Percentiles rank a stretch among this genome's conserved stretches.
Conservation (phyloP, 2,888 invertebrate genomes). For the Eristalis intricaria region DNA sequence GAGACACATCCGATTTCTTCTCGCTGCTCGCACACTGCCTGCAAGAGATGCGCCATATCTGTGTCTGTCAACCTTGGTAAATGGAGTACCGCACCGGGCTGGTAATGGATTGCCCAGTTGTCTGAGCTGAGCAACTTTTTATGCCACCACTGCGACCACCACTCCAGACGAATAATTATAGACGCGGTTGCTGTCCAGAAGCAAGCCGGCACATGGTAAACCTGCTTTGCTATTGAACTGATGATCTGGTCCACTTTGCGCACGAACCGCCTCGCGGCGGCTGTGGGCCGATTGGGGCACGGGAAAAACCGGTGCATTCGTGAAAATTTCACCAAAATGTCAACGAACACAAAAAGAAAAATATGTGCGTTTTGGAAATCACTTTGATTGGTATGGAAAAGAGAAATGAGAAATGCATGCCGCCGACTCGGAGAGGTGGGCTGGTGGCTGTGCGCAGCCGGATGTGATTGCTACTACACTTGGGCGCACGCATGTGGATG, state of each 20-base stretch:
- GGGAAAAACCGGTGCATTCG: conserved; percentile 16
- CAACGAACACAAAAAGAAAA: background rate
- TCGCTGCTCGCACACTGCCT: conserved; percentile 21
- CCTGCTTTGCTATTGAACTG: conserved; percentile 50
- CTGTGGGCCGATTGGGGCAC: background rate
- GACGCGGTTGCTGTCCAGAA: conserved; percentile 27
- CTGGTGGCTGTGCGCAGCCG: conserved; percentile 37
- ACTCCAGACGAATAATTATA: conserved; percentile 60
- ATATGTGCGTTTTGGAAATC: conserved; percentile 45
- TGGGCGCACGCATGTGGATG: background rate
- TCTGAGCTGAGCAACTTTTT: conserved; percentile 47
- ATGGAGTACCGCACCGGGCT: conserved; percentile 29
- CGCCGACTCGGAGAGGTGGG: background rate
- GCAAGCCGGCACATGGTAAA: conserved; percentile 31
- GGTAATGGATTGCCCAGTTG: conserved; percentile 47
- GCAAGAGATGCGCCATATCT: conserved; percentile 26
- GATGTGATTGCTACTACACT: conserved; percentile 14
- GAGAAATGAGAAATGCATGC: conserved; percentile 8
- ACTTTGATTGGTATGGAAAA: conserved; percentile 42
- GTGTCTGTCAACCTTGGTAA: conserved; percentile 50
- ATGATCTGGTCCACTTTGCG: conserved; percentile 65
- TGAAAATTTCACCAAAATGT: conserved; percentile 63
- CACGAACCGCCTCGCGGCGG: background rate
- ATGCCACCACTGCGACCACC: background rate
- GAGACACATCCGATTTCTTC: conserved; percentile 65